phyloP scores from a whole-genome alignment of 2,888 invertebrate species.

The Cataglyphis albicans region DNA sequence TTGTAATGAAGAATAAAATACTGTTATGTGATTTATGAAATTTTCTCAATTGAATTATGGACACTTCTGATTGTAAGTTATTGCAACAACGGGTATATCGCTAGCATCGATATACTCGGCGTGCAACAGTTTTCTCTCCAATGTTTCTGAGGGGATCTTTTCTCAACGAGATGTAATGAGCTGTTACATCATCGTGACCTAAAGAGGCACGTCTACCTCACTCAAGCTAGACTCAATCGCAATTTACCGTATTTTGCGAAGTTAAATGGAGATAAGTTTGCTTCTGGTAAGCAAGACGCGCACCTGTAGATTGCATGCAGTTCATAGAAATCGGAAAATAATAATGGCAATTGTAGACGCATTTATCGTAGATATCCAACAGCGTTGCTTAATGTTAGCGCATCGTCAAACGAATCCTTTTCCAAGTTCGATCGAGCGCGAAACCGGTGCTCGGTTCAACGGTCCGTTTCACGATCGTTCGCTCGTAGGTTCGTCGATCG shows the following conservation, averaged over 20 bases:
- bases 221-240: constrained; percentile 12
- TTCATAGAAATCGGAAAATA: neutral
- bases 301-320: neutral
- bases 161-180: constrained; percentile 45
- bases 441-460: constrained; percentile 16
- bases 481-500: constrained; percentile 89
- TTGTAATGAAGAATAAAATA: neutral
- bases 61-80: neutral
- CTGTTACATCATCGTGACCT: constrained; percentile 38
- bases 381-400: neutral
- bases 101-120: constrained; percentile 8
- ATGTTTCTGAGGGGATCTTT: constrained; percentile 49
- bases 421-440: neutral
- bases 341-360: neutral
- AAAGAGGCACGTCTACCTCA: constrained; percentile 20
- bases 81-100: constrained; percentile 36
- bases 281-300: neutral
- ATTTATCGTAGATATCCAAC: neutral
- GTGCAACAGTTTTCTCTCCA: neutral
- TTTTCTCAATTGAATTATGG: neutral
- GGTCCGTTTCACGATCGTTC: constrained; percentile 21
- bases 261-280: constrained; percentile 21
- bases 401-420: constrained; percentile 48
- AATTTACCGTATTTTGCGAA: constrained; percentile 29
- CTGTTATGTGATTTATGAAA: neutral